Percentiles rank a stretch among this genome's conserved stretches.
Evolutionary conservation across 2,113 vertebrate species (phyloP).

Genomic region (Hypocryptadius cinnamomeus): DNA sequence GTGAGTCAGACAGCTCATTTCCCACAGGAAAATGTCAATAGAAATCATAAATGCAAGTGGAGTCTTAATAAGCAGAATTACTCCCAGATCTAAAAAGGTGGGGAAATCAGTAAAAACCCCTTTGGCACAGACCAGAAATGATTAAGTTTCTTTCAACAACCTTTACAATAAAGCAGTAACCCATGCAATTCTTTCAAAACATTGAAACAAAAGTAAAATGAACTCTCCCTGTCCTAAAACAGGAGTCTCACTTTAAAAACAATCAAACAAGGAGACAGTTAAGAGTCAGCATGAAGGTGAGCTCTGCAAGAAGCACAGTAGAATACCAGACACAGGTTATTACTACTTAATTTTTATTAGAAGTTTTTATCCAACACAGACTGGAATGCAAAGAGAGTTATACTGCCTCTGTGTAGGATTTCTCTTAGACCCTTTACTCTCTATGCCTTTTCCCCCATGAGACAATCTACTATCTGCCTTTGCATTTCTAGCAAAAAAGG

Average conservation of each 20-base stretch:
- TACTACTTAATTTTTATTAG: background rate
- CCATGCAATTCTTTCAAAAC: background rate
- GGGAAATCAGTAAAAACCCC: background rate
- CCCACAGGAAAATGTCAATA: background rate
- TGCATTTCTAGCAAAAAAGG: background rate
- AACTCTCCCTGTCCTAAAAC: background rate
- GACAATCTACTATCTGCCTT: background rate
- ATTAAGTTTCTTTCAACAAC: background rate
- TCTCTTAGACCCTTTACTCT: background rate
- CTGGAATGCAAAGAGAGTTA: background rate
- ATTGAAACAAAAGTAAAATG: background rate
- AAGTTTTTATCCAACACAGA: background rate
- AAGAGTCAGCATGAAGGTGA: background rate
- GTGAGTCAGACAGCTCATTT: background rate
- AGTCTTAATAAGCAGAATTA: background rate
- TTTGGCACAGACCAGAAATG: background rate
- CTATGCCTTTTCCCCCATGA: background rate
- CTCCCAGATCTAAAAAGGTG: background rate
- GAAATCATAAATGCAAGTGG: conserved; percentile 8
- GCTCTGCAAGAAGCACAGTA: background rate
- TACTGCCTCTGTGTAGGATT: background rate
- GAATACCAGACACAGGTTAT: background rate
- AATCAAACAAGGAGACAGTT: background rate
- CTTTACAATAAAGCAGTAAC: background rate
- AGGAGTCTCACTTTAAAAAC: background rate